phyloP scores from a whole-genome alignment of 2,797 vertebrate species.

The Poeciliopsis presidionis region DNA sequence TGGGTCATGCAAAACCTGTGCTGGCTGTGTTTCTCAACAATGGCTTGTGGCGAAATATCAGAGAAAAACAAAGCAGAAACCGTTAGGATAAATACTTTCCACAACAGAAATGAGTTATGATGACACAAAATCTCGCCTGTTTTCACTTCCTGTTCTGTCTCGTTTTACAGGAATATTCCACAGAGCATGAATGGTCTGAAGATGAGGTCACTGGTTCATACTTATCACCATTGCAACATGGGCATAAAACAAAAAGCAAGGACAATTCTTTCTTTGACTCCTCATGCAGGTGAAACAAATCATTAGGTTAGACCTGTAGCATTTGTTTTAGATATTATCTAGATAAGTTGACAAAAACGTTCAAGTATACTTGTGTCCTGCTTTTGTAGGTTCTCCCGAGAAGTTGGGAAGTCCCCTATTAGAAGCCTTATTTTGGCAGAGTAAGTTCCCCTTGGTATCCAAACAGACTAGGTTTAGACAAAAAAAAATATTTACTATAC shows the following conservation, averaged over 20 bases:
- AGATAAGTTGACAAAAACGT: slow-evolving; percentile 17
- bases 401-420: slow-evolving; percentile 61
- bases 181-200: slow-evolving; percentile 74
- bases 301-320: neutral
- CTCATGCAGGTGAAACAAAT: slow-evolving; percentile 67
- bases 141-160: slow-evolving; percentile 1
- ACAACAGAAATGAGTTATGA: neutral
- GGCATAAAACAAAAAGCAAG: slow-evolving; percentile 54
- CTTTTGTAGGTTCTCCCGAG: slow-evolving; percentile 67
- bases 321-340: slow-evolving; percentile 1
- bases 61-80: neutral
- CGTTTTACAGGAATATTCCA: slow-evolving; percentile 65
- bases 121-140: neutral
- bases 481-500: neutral
- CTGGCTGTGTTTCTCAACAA: neutral
- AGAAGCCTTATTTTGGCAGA: slow-evolving; percentile 74
- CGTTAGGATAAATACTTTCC: neutral
- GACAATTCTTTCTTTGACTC: slow-evolving; percentile 49
- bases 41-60: neutral
- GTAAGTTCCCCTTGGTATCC: slow-evolving; percentile 61
- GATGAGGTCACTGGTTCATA: slow-evolving; percentile 63
- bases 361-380: neutral
- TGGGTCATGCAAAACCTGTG: neutral
- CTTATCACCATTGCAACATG: slow-evolving; percentile 47
- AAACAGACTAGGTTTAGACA: neutral